phyloP scores from a whole-genome alignment of 2,888 invertebrate species.

The Oscheius onirici region DNA sequence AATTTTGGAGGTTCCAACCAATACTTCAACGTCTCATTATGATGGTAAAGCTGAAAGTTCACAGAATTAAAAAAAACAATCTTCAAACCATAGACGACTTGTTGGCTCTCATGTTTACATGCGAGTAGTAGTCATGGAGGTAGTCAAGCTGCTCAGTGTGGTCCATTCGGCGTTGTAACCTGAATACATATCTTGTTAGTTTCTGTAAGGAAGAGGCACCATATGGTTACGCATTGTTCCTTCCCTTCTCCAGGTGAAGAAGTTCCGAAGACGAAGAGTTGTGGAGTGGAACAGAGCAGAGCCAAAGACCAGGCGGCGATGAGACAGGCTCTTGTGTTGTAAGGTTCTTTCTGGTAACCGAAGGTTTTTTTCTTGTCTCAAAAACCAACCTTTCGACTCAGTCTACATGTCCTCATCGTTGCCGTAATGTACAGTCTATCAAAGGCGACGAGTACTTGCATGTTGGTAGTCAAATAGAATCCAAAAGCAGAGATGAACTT shows the following conservation, averaged over 20 bases:
- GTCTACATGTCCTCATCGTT: slow-evolving; percentile 46
- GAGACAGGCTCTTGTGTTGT: slow-evolving; percentile 49
- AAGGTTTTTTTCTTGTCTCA: background rate
- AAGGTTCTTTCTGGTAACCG: slow-evolving; percentile 32
- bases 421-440: slow-evolving; percentile 57
- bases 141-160: slow-evolving; percentile 24
- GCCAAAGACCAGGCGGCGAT: slow-evolving; percentile 53
- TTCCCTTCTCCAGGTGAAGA: slow-evolving; percentile 36
- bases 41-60: slow-evolving; percentile 24
- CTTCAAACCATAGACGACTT: slow-evolving; percentile 18
- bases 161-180: slow-evolving; percentile 30
- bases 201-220: too few relatives aligned
- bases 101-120: slow-evolving; percentile 4
- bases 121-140: slow-evolving; percentile 7
- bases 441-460: slow-evolving; percentile 58
- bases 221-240: slow-evolving; percentile 55
- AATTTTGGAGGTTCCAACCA: slow-evolving; percentile 14
- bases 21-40: slow-evolving; percentile 6
- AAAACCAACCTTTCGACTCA: slow-evolving; percentile 35
- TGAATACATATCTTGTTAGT: background rate
- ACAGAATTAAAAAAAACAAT: background rate
- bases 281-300: slow-evolving; percentile 52
- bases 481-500: slow-evolving; percentile 60
- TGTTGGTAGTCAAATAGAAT: slow-evolving; percentile 59
- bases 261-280: slow-evolving; percentile 50